These are phyloP conservation scores for Gyps fulvus DNA, from an alignment of 2,113 vertebrate species.

Conservation along the genomic window DNA sequence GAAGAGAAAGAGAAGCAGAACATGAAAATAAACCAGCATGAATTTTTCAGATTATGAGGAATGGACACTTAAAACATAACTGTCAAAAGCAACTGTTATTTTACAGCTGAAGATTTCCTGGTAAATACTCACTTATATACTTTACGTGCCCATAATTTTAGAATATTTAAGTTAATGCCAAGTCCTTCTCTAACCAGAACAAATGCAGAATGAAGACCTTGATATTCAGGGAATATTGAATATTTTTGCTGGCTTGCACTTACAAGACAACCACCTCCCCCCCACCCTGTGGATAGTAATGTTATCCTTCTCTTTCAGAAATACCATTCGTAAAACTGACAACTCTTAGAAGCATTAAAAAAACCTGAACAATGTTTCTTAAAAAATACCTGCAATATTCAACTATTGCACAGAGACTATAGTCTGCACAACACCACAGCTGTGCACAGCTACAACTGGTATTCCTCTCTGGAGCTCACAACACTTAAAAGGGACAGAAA, in stretches of 20 bases:
- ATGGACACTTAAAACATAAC: background rate
- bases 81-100: background rate
- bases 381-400: background rate
- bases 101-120: background rate
- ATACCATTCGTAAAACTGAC: background rate
- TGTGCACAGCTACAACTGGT: background rate
- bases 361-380: background rate
- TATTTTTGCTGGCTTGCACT: background rate
- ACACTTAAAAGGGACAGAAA: conserved; percentile 1
- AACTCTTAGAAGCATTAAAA: background rate
- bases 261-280: background rate
- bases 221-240: background rate
- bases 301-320: background rate
- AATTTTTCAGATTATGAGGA: conserved; percentile 17
- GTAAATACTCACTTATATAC: background rate
- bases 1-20: background rate
- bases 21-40: background rate
- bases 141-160: background rate
- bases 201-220: background rate
- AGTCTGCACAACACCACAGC: background rate
- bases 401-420: background rate
- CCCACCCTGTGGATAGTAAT: background rate
- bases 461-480: background rate
- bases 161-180: background rate
- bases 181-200: background rate